A percentile compares a stretch with the other conserved stretches of the same genome.
phyloP scores from a whole-genome alignment of 2,113 vertebrate species.

The Arenaria interpres region DNA sequence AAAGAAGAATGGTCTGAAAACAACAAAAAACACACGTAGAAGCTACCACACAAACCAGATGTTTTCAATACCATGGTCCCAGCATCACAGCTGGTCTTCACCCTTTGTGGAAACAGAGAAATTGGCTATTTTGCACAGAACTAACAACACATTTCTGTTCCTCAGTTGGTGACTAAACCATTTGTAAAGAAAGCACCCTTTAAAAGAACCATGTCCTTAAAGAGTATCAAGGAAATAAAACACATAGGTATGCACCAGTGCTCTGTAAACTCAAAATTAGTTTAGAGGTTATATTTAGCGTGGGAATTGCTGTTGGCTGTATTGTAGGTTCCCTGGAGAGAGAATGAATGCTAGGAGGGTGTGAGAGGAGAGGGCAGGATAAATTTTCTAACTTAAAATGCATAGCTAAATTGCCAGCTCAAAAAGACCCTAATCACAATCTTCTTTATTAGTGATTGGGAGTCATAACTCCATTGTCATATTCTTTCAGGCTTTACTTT shows the following conservation, averaged over 20 bases:
- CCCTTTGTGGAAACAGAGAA: neutral
- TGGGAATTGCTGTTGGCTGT: neutral
- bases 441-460: neutral
- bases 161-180: neutral
- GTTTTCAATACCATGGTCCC: neutral
- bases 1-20: neutral
- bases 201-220: neutral
- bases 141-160: neutral
- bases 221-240: neutral
- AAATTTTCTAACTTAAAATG: neutral
- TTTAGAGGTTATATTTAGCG: neutral
- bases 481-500: neutral
- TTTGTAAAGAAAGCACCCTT: neutral
- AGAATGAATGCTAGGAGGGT: neutral
- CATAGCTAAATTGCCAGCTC: neutral
- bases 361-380: neutral
- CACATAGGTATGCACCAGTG: too few relatives aligned
- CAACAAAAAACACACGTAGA: neutral
- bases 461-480: neutral
- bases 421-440: neutral
- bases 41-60: neutral
- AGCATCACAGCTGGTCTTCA: neutral
- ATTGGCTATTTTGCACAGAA: neutral
- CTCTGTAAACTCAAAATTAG: neutral
- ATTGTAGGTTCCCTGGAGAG: neutral